Evolutionary conservation across 2,888 invertebrate species (phyloP).

Genomic region (Mimas tiliae): DNA sequence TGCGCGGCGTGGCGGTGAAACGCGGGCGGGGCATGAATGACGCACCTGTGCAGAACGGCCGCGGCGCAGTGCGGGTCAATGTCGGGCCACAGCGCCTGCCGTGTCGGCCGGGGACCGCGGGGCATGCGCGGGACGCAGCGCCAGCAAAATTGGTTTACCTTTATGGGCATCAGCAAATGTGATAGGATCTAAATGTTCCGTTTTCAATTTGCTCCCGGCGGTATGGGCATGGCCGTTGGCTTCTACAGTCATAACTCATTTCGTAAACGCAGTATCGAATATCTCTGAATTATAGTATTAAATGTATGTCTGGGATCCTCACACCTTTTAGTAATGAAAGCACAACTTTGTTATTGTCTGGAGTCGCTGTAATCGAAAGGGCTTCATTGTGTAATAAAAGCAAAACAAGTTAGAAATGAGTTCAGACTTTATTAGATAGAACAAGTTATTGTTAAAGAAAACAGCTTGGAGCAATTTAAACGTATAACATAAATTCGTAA

Average conservation of each 20-base stretch:
- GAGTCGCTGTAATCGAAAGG: neutral
- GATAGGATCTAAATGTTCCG: conserved; percentile 48
- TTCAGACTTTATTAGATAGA: too few species aligned
- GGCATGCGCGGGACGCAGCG: conserved; percentile 30
- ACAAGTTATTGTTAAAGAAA: neutral
- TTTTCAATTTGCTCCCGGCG: conserved; percentile 43
- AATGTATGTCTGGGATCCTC: neutral
- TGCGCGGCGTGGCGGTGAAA: conserved; percentile 21
- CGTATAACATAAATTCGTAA: neutral
- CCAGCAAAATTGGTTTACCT: conserved; percentile 50
- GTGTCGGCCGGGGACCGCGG: neutral
- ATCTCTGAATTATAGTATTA: neutral
- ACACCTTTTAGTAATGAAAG: neutral
- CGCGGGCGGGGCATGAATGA: conserved; percentile 58
- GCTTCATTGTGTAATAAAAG: too few species aligned
- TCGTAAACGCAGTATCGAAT: neutral
- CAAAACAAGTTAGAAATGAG: neutral
- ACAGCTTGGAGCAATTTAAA: neutral
- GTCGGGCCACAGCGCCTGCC: conserved; percentile 50
- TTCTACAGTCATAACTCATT: conserved; percentile 15
- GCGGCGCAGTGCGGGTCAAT: conserved; percentile 67
- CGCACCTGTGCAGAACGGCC: conserved; percentile 55
- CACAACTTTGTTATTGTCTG: neutral
- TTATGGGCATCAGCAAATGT: conserved; percentile 40
- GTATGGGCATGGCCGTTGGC: conserved; percentile 26